A percentile compares a stretch with the other conserved stretches of the same genome.
Conservation (phyloP, 2,113 vertebrate species). For the Aptenodytes patagonicus region DNA sequence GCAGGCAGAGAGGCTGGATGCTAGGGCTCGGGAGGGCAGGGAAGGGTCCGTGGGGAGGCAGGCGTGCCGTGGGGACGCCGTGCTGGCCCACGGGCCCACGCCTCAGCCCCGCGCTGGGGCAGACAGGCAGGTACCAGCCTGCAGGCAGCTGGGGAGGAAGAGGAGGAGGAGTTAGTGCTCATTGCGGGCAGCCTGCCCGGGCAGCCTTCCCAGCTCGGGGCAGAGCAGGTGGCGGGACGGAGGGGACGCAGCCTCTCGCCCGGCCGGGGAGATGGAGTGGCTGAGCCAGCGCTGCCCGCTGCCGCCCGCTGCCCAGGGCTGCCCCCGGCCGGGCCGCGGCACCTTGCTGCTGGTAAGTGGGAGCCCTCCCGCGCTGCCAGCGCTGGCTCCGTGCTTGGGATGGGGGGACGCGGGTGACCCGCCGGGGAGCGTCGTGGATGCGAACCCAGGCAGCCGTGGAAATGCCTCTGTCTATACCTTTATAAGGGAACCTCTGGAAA, state of each 20-base stretch:
- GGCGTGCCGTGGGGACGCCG: not conserved
- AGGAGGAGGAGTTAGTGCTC: slow-evolving; percentile 1
- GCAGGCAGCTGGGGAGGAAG: not conserved
- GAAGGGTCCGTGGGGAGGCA: not conserved
- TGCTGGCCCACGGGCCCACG: not conserved
- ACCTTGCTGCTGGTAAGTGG: slow-evolving; percentile 60
- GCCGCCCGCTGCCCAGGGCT: not conserved
- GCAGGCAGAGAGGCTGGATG: not conserved
- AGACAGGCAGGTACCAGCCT: not conserved
- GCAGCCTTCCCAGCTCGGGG: not conserved
- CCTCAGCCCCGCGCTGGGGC: not conserved
- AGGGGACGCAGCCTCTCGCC: not conserved
- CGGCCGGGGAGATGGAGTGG: slow-evolving; percentile 15
- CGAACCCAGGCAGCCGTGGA: rapidly evolving
- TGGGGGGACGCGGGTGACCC: not conserved
- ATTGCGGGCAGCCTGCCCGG: not conserved
- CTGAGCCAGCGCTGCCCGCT: slow-evolving; percentile 19
- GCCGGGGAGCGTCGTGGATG: rapidly evolving
- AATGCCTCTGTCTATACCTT: not conserved
- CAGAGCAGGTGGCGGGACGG: not conserved
- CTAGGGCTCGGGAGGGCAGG: not conserved
- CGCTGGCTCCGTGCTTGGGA: not conserved
- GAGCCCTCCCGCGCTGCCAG: not conserved
- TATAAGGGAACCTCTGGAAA: not conserved
- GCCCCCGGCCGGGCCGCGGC: not conserved